Conservation (phyloP, 1,140 invertebrate species). For the Adelges cooleyi region DNA sequence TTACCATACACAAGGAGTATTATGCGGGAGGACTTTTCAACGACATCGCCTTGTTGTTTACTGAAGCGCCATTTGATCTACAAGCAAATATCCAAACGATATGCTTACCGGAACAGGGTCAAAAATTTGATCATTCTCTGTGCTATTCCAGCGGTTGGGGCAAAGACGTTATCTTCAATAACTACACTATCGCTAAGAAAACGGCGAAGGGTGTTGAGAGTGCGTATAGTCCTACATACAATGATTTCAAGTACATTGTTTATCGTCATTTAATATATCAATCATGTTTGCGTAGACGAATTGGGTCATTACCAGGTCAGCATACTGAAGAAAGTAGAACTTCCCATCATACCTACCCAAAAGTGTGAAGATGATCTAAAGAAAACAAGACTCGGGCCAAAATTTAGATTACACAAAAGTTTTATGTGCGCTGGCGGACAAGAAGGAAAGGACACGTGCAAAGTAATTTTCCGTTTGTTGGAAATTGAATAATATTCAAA, state of each 20-base stretch:
- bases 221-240: not conserved
- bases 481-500: too few relatives aligned
- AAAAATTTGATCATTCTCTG: conserved; percentile 33
- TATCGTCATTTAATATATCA: not conserved
- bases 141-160: conserved; percentile 64
- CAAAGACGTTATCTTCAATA: conserved; percentile 40
- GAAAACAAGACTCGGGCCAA: conserved; percentile 47
- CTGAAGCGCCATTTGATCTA: conserved; percentile 44
- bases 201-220: not conserved
- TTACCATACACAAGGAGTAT: conserved; percentile 44
- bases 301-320: conserved; percentile 49
- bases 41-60: conserved; percentile 54
- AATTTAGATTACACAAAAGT: conserved; percentile 48
- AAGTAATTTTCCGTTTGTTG: conserved; percentile 39
- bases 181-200: conserved; percentile 2
- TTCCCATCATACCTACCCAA: conserved; percentile 47
- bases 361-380: conserved; percentile 47
- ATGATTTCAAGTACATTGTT: not conserved
- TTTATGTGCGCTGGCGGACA: conserved; percentile 66
- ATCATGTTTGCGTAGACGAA: conserved; percentile 36
- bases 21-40: conserved; percentile 48
- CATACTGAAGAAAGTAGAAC: conserved; percentile 56
- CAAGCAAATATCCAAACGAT: conserved; percentile 56
- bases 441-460: conserved; percentile 49
- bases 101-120: conserved; percentile 50